A percentile compares a stretch with the other conserved stretches of the same genome.
phyloP scores from a whole-genome alignment of 2,113 vertebrate species.

The Ginglymostoma cirratum region DNA sequence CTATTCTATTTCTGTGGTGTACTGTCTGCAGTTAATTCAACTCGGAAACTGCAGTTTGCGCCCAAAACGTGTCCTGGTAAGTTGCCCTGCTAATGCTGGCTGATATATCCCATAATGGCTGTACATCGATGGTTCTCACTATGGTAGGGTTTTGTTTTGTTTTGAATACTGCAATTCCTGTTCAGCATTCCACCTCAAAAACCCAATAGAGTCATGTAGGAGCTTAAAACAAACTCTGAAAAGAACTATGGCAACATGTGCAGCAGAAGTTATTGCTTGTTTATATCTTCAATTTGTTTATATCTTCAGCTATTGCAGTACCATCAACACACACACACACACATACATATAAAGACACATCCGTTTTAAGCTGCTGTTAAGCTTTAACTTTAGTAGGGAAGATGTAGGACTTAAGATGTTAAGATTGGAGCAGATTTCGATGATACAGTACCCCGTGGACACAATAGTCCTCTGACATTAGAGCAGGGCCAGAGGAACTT shows the following conservation, averaged over 20 bases:
- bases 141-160: neutral
- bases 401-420: neutral
- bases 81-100: neutral
- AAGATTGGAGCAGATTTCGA: neutral
- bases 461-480: neutral
- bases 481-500: neutral
- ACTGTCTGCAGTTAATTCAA: neutral
- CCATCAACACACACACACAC: neutral
- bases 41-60: neutral
- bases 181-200: neutral
- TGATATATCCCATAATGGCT: neutral
- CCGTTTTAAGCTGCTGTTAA: too few relatives aligned
- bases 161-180: neutral
- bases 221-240: neutral
- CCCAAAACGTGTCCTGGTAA: conserved; percentile 1
- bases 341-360: too few relatives aligned
- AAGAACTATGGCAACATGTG: neutral
- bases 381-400: neutral
- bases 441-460: neutral
- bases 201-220: neutral
- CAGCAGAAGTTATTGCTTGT: neutral
- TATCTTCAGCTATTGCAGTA: neutral
- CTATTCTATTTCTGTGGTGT: neutral
- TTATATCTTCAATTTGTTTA: neutral
- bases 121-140: neutral